Conservation (phyloP, 1,140 invertebrate species). For the Cydia amplana region DNA sequence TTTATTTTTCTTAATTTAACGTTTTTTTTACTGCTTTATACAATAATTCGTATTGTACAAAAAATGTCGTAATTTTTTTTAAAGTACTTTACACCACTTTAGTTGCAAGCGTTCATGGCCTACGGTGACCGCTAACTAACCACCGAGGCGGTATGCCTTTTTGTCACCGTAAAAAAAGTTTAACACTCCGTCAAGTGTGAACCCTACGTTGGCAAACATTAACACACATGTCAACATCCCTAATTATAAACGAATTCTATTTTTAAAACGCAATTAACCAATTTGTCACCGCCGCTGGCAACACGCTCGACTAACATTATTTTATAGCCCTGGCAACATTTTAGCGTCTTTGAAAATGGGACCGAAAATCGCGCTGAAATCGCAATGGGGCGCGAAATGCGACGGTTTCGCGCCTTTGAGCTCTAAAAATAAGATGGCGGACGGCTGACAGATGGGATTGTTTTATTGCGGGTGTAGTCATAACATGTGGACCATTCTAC, state of each 20-base stretch:
- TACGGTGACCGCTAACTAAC: no score
- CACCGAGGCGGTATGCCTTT: no score
- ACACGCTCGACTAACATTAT: constrained; percentile 58
- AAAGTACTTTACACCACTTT: no score
- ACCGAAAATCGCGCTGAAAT: constrained; percentile 67
- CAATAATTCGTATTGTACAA: no score
- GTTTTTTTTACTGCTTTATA: no score
- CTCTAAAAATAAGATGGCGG: constrained; percentile 56
- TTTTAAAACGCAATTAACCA: constrained; percentile 64
- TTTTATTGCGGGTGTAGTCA: constrained; percentile 8
- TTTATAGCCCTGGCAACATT: constrained; percentile 74
- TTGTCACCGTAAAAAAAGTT: no score
- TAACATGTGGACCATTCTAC: no score
- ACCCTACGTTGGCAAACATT: not conserved
- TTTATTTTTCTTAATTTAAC: no score
- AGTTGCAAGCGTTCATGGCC: no score
- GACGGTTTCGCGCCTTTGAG: constrained; percentile 65
- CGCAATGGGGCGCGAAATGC: constrained; percentile 68
- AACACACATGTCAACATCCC: constrained; percentile 29
- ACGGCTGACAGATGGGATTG: constrained; percentile 16
- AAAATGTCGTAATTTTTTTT: no score
- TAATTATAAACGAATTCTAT: constrained; percentile 20
- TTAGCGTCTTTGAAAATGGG: constrained; percentile 73
- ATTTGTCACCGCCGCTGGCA: constrained; percentile 69
- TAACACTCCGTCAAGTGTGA: not conserved